Conservation (phyloP, 2,888 invertebrate genomes). For the Portevinia maculata region DNA sequence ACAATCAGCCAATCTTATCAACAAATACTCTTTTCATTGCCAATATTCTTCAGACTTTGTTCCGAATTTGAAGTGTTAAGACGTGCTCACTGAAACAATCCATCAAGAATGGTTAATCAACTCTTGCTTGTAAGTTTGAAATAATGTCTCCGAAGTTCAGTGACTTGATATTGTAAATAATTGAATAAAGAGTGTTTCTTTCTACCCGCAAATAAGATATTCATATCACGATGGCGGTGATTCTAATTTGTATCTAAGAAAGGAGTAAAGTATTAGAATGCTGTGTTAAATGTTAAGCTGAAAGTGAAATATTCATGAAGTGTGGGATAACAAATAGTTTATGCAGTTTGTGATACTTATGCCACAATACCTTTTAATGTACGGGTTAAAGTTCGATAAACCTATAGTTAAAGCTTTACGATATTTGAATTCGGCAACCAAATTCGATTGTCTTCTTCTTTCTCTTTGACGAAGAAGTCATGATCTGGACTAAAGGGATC, state of each 20-base stretch:
- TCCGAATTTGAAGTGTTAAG: constrained; percentile 32
- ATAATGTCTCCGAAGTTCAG: constrained; percentile 15
- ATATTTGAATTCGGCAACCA: no score
- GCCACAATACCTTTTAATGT: no score
- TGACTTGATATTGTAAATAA: constrained; percentile 25
- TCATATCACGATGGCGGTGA: constrained; percentile 14
- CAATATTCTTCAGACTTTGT: constrained; percentile 42
- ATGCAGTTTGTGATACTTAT: no score
- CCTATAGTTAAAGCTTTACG: no score
- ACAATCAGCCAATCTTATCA: constrained; percentile 31
- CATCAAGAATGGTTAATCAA: constrained; percentile 30
- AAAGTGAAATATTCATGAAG: background rate
- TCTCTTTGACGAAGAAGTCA: no score
- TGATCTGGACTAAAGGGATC: no score
- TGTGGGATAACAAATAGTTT: no score
- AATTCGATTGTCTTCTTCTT: no score
- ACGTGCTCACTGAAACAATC: constrained; percentile 20
- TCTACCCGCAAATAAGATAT: constrained; percentile 10
- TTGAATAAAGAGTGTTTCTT: background rate
- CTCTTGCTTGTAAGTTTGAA: constrained; percentile 50
- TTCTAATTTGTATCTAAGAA: background rate
- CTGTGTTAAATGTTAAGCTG: no score
- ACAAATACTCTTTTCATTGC: background rate
- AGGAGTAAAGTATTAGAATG: background rate
- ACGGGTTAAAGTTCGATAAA: no score